Conservation (phyloP, 2,888 invertebrate species). For the Sphaeridia pumilis region DNA sequence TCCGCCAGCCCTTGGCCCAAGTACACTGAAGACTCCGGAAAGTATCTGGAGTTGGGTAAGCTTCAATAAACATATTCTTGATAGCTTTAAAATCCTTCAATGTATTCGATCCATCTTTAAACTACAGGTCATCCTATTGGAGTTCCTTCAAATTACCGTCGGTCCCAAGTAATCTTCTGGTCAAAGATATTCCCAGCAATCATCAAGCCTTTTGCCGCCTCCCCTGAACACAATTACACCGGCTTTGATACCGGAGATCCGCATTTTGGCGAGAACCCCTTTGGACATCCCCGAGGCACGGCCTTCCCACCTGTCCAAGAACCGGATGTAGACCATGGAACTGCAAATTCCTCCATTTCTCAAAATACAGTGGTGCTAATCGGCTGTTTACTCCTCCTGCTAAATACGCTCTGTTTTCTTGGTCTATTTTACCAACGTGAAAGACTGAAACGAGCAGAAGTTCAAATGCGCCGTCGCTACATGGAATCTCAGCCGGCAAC, state of each 20-base stretch:
- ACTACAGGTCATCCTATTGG: constrained; percentile 25
- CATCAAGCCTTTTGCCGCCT: constrained; percentile 21
- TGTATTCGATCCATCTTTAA: neutral
- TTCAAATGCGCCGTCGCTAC: constrained; percentile 25
- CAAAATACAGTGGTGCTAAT: constrained; percentile 30
- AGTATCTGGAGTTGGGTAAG: constrained; percentile 30
- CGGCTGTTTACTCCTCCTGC: constrained; percentile 26
- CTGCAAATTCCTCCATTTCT: constrained; percentile 19
- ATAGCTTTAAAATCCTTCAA: neutral
- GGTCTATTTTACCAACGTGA: constrained; percentile 33
- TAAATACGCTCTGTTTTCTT: constrained; percentile 32
- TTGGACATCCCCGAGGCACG: neutral
- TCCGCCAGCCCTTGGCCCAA: constrained; percentile 27
- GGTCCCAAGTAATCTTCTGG: constrained; percentile 24
- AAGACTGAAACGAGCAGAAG: constrained; percentile 29
- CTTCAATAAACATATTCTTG: neutral
- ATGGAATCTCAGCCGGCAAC: constrained; percentile 7
- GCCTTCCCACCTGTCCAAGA: neutral
- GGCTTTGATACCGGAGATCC: constrained; percentile 1
- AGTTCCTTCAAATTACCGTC: constrained; percentile 25
- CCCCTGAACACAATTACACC: neutral
- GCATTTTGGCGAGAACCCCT: neutral
- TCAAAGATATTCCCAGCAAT: constrained; percentile 21
- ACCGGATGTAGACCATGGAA: neutral
- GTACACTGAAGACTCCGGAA: constrained; percentile 20